Conservation (phyloP, 2,888 invertebrate genomes). For the Thymelicus acteon region DNA sequence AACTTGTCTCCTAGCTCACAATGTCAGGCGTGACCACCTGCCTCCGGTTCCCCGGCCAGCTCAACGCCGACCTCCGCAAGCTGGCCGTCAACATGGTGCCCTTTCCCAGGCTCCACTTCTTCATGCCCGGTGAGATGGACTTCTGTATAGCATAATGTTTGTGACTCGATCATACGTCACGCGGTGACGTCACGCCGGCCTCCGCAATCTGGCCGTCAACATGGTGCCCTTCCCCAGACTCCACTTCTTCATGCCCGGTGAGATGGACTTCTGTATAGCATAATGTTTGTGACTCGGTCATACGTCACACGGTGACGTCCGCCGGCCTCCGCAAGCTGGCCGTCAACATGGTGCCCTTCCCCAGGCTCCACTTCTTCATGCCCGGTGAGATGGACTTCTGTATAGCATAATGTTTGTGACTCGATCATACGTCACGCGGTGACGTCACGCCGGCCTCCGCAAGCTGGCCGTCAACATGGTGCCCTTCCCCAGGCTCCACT, state of each 20-base stretch:
- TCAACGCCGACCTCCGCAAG: constrained; percentile 95
- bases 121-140: constrained; percentile 85
- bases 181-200: no score
- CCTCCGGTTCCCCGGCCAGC: constrained; percentile 95
- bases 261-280: background rate
- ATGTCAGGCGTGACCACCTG: constrained; percentile 93
- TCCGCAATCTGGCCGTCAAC: no score
- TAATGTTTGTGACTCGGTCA: background rate
- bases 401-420: no score
- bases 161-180: no score
- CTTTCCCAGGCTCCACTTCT: constrained; percentile 95
- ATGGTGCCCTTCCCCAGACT: no score
- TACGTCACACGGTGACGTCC: constrained; percentile 33
- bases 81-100: constrained; percentile 97
- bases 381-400: constrained; percentile 59
- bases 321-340: constrained; percentile 94
- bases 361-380: constrained; percentile 95
- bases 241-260: no score
- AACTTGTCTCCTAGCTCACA: constrained; percentile 67
- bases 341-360: constrained; percentile 97
- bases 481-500: no score
- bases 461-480: no score
- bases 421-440: no score
- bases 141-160: no score
- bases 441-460: no score